Evolutionary conservation across 2,113 vertebrate species (phyloP), one percentile per base, ranked within the genome.

Genomic region (Phalacrocorax aristotelis): DNA sequence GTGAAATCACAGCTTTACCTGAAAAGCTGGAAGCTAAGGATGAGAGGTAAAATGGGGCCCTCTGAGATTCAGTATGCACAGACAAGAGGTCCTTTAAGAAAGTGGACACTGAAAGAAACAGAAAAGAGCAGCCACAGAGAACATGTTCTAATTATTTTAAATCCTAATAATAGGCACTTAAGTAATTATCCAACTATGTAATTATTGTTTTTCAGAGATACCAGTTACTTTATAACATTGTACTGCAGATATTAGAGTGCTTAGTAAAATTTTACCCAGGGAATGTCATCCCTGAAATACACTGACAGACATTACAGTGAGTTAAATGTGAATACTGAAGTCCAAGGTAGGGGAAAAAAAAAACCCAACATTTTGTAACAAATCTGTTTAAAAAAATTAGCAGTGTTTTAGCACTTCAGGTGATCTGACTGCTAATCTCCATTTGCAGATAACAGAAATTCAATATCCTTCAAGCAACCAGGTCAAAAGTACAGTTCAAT

Each of bases 401-500:
- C 22, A 89, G 29, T 93, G 46, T 76, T 93, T 96, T 93, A 87
- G 88, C 81, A 87, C 60, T 95, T 85, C 71, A 38, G 66, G 89
- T 92, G 94, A 65, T 93, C 68, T 58, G 87, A 61, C 62, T 96
- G 65, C 78, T 97, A 91, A 95, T 97, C 74, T 97, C 64, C 70
- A 51, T 93, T 96, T 85, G 15, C 76, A 91, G 68, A 55, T 89
- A 93, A 96, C 60, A 90, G 52, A 97, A 97, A 97, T 89, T 70
- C 49, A 91, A 94, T 90, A 96, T 44, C 81, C 79, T 83, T 88
- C 79, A 94, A 96, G 95, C 51, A 97, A 87, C 36, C 38, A 36
- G 95, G 70, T 94, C 90, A 97, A 90, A 97, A 95, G 81, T 97
- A 93, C 23, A 95, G 81, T 34, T 90, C 91, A 90, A 93, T 97